phyloP scores from a whole-genome alignment of 2,888 invertebrate species.

The Hylaea fasciaria region DNA sequence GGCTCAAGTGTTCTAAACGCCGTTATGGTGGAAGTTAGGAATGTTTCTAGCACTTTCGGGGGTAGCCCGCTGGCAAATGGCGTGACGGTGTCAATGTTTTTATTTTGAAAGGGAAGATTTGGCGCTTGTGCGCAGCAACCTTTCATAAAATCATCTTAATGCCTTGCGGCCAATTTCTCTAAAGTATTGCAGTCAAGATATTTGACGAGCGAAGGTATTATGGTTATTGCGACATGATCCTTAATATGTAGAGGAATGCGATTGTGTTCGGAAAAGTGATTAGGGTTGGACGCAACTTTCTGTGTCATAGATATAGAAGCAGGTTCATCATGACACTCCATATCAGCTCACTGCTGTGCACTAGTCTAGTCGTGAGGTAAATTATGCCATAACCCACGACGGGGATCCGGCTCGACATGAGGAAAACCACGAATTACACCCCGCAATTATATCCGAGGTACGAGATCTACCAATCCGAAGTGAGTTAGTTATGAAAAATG shows the following conservation, averaged over 20 bases:
- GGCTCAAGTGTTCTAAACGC: constrained; percentile 37
- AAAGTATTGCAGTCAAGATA: neutral
- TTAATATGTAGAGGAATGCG: too few relatives aligned
- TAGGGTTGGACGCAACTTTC: too few relatives aligned
- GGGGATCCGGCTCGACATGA: too few relatives aligned
- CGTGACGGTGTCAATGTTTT: constrained; percentile 30
- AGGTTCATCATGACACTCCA: too few relatives aligned
- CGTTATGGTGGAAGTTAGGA: constrained; percentile 37
- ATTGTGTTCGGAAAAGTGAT: too few relatives aligned
- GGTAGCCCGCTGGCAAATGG: constrained; percentile 33
- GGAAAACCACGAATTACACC: too few relatives aligned
- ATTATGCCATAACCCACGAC: too few relatives aligned
- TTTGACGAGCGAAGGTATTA: neutral
- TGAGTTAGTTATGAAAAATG: constrained; percentile 36
- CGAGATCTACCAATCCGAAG: constrained; percentile 27
- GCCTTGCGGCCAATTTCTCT: neutral
- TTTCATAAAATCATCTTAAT: constrained; percentile 1
- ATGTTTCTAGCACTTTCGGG: constrained; percentile 27
- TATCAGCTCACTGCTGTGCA: too few relatives aligned
- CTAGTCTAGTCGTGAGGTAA: too few relatives aligned
- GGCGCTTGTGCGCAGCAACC: constrained; percentile 1
- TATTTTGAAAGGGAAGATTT: constrained; percentile 13
- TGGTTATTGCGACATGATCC: too few relatives aligned
- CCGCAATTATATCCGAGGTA: too few relatives aligned
- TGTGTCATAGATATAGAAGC: too few relatives aligned